Evolutionary conservation across 2,113 vertebrate species (phyloP), one percentile per base, ranked within the genome.

Genomic region (Craseonycteris thonglongyai): DNA sequence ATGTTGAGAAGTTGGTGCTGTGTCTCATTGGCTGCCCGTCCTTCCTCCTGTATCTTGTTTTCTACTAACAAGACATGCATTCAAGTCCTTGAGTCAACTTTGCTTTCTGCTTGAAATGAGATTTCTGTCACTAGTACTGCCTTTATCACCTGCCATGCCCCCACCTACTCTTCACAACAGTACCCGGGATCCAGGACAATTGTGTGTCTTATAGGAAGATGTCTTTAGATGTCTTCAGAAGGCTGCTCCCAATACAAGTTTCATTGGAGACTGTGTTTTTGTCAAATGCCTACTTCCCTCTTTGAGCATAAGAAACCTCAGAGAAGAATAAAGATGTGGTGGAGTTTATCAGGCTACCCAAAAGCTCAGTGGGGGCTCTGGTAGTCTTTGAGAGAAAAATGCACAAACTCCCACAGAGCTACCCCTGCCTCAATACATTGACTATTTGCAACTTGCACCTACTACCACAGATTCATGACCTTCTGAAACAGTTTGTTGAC

Each of bases 51-150:
- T n/a, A 8, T 38, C 71, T 74, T 86, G n/a, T n/a, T 54, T 80
- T 45, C 66, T 80, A 10, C 21, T 81, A 54, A 28, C 4, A 28
- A 10, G 26, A 74, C 51, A 35, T 38, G 42, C n/a, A 69, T 42
- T 59, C 35, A 59, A 0, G 78, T 33, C 45, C 88, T 94, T 66
- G 72, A 95, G 82, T 92, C 56, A 86, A 68, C 63, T 96, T 69
- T 89, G 65, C 35, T 40, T 82, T 86, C 80, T 66, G 30, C 10
- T 58, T 63, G 26, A 19, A 45, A 6, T 22, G 10, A 82, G 6
- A 45, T 82, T 51, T 71, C 61, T 56, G 5, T 58, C 26, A 26
- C 22, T 13, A 40, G 18, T 59, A n/a, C 21, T 10, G 19, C 11
- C 40, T 12, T 3, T 16, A 22, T 59, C 59, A 51, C 10, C n/a